These are phyloP conservation scores for Sebastes oblongus DNA, from an alignment of 2,797 vertebrate genomes.

Conservation along the genomic window DNA sequence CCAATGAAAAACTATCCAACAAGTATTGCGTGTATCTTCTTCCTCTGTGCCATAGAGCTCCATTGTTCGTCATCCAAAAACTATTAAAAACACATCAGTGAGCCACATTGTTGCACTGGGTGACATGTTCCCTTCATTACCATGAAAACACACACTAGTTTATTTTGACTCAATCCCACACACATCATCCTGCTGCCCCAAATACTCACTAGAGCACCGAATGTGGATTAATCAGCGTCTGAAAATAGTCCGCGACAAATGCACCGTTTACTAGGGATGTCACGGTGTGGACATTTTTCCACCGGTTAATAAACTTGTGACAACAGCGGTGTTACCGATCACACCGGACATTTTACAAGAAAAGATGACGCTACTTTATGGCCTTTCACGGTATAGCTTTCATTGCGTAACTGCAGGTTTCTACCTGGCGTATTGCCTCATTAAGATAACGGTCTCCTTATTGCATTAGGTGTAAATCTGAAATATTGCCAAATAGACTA, in stretches of 20 bases:
- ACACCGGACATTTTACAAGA: too few species aligned
- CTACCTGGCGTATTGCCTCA: too few species aligned
- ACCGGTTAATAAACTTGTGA: too few species aligned
- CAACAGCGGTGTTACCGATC: too few species aligned
- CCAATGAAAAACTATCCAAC: background rate
- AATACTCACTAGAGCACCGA: background rate
- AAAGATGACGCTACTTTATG: too few species aligned
- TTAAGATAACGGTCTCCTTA: too few species aligned
- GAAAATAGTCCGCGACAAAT: background rate
- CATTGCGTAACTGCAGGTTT: too few species aligned
- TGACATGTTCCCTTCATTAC: background rate
- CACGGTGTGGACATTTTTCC: too few species aligned
- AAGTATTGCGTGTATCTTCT: background rate
- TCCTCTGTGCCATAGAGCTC: background rate
- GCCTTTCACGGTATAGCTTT: too few species aligned
- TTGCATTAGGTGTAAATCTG: too few species aligned
- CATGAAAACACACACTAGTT: background rate
- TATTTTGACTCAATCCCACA: background rate
- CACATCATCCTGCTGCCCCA: background rate
- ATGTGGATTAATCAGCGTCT: background rate
- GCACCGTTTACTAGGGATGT: background rate
- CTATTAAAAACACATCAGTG: background rate
- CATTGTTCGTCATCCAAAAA: background rate
- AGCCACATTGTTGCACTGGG: background rate
- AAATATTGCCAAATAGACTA: too few species aligned